Evolutionary conservation across 2,797 vertebrate genomes (phyloP).

Genomic region (Gallinago solitaria): DNA sequence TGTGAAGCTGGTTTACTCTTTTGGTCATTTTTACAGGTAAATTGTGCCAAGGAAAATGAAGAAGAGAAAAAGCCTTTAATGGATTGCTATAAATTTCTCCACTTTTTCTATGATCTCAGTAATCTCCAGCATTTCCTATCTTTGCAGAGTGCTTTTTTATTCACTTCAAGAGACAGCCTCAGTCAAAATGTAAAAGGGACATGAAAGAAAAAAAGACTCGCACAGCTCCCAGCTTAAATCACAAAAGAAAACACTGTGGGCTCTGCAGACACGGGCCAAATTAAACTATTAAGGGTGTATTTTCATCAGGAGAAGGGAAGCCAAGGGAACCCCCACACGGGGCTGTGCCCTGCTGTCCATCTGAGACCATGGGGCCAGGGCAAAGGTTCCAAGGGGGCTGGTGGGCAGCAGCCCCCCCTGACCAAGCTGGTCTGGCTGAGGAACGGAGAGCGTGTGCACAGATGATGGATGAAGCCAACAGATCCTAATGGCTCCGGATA

Average conservation of each 20-base stretch:
- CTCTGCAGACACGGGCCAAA: not conserved
- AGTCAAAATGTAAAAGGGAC: constrained; percentile 42
- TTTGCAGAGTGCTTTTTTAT: constrained; percentile 57
- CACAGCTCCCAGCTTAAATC: not conserved
- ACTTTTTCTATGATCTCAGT: constrained; percentile 48
- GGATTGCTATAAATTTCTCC: constrained; percentile 40
- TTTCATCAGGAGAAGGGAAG: not conserved
- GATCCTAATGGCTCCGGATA: not conserved
- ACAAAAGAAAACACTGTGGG: not conserved
- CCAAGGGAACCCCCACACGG: not conserved
- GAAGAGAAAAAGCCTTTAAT: constrained; percentile 28
- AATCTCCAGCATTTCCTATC: constrained; percentile 43
- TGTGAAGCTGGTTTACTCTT: constrained; percentile 11
- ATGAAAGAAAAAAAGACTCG: constrained; percentile 25
- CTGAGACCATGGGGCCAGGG: fast-evolving
- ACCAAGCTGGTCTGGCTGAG: not conserved
- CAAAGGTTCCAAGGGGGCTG: not conserved
- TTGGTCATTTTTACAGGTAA: constrained; percentile 34
- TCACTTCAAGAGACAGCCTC: constrained; percentile 21
- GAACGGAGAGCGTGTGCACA: fast-evolving
- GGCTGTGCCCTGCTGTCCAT: not conserved
- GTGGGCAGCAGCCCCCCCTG: not conserved
- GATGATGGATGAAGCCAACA: not conserved
- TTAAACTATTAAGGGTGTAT: not conserved
- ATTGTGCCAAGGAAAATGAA: constrained; percentile 44